These are phyloP conservation scores for Ctena decussata DNA, from an alignment of 2,888 invertebrate species.

Conservation along the genomic window DNA sequence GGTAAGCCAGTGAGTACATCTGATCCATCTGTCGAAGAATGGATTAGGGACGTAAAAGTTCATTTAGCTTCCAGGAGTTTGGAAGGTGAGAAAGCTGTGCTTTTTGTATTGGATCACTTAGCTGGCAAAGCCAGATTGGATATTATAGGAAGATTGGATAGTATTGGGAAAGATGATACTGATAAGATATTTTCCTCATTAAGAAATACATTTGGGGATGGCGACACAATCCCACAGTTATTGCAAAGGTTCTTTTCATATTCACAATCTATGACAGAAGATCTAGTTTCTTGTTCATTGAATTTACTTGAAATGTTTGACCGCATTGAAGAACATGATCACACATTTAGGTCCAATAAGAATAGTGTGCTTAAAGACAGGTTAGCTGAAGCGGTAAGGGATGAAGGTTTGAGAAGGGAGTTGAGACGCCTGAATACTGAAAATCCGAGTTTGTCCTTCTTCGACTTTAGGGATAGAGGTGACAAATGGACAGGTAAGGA, in stretches of 20 bases:
- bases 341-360: neutral
- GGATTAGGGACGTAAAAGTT: neutral
- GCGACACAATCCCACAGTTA: conserved; percentile 6
- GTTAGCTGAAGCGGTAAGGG: neutral
- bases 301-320: conserved; percentile 1
- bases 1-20: neutral
- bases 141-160: neutral
- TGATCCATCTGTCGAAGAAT: neutral
- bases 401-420: neutral
- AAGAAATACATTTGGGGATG: conserved; percentile 4
- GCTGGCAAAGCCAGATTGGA: neutral
- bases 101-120: neutral
- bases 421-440: neutral
- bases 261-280: neutral
- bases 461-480: neutral
- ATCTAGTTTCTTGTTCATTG: neutral
- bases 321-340: neutral
- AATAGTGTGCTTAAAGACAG: neutral
- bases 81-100: neutral
- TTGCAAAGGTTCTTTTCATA: neutral
- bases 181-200: neutral
- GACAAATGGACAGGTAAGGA: neutral
- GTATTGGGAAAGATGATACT: neutral
- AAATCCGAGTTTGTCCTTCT: neutral
- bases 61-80: neutral